Evolutionary conservation across 2,888 invertebrate genomes (phyloP), one percentile per base, ranked within the genome.

Genomic region (Sesia bembeciformis): DNA sequence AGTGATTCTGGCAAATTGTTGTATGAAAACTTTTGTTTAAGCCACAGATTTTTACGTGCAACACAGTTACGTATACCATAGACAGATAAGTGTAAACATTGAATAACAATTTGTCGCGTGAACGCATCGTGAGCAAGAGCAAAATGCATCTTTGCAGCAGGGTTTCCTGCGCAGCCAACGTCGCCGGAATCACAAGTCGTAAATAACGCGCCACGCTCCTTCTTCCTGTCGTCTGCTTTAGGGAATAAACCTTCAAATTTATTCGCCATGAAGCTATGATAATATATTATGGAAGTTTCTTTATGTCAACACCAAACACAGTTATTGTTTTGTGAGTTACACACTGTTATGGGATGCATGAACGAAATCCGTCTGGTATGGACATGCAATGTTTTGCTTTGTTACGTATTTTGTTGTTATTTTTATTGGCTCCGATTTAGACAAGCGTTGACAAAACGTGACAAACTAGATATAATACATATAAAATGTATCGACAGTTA

Each of bases 151-250:
- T 81, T 50, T 50, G 38, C 39, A 46, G 46, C 46, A 46, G 70
- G 68, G 71, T 81, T 81, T 81, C 77, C 76, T 77, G 72, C 72
- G 67, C 66, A 71, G 69, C 68, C 65, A 68, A 67, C 70, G 68
- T 72, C 70, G 68, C 79, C 82, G 84, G 84, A 86, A 83, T 78
- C 73, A 69, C 74, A 65, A 74, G 73, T 82, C 84, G 82, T 86
- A 85, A 87, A 85, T 85, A 85, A 83, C 75, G 73, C 74, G 74
- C 72, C 74, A 73, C 76, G 74, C 77, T 76, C 72, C 67, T 72
- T 74, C 76, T 81, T 83, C 81, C 81, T 78, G 81, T 79, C 80
- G 78, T 81, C 67, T 72, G 67, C 73, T 72, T 68, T 66, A 66
- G 69, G 65, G 70, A 68, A 64, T 66, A 59, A 67, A 39, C 23